phyloP scores from a whole-genome alignment of 2,888 invertebrate species.

The Baccha elongata region DNA sequence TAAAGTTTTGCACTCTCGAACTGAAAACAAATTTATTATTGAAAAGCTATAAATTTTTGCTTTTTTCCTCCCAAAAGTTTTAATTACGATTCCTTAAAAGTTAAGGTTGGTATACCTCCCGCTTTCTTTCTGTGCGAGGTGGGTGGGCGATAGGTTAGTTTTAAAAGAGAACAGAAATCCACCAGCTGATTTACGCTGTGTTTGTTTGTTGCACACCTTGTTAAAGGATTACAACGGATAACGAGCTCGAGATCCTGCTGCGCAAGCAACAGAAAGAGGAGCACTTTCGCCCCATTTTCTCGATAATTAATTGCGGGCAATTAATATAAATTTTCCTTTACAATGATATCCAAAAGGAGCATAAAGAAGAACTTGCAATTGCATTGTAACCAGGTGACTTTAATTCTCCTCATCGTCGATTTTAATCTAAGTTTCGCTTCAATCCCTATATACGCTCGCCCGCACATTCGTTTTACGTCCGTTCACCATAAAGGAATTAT shows the following conservation, averaged over 20 bases:
- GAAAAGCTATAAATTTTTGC: slow-evolving; percentile 63
- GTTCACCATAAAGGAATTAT: slow-evolving; percentile 38
- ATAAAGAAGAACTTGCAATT: slow-evolving; percentile 19
- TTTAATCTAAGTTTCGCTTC: slow-evolving; percentile 38
- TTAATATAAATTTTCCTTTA: slow-evolving; percentile 69
- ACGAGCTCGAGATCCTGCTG: slow-evolving; percentile 24
- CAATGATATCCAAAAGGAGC: slow-evolving; percentile 39
- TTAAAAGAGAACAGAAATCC: background rate
- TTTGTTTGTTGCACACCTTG: slow-evolving; percentile 63
- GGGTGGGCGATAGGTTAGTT: background rate
- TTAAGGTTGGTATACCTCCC: slow-evolving; percentile 5
- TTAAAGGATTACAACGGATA: slow-evolving; percentile 60
- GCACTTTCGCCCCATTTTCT: slow-evolving; percentile 62
- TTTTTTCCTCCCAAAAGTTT: slow-evolving; percentile 41
- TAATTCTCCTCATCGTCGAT: slow-evolving; percentile 46
- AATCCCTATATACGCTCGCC: no score
- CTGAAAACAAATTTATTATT: slow-evolving; percentile 57
- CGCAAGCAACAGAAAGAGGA: background rate
- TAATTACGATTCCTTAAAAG: slow-evolving; percentile 54
- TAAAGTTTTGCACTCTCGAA: slow-evolving; percentile 51
- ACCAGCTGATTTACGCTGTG: slow-evolving; percentile 52
- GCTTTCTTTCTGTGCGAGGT: background rate
- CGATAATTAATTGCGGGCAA: slow-evolving; percentile 70
- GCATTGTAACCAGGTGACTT: slow-evolving; percentile 48
- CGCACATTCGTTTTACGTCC: background rate